Evolutionary conservation across 2,113 vertebrate genomes (phyloP), one percentile per base, ranked within the genome.

Genomic region (Tragelaphus strepsiceros): DNA sequence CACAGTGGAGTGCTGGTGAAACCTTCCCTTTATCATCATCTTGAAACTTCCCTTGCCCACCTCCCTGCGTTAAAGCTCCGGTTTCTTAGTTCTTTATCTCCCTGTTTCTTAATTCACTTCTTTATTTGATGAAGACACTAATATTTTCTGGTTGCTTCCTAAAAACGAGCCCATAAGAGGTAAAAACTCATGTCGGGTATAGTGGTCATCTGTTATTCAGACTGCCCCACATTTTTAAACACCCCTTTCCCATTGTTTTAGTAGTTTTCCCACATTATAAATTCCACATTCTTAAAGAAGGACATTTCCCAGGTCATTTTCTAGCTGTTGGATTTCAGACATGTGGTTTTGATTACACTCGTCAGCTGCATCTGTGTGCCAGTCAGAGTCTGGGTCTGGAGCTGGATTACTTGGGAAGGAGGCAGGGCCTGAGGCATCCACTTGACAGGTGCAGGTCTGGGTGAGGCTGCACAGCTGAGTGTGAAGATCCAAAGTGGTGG

Each of bases 81-180:
- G 2, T 91, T 77, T 86, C 85, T 7, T 90, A 74, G 28, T 78
- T 94, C 89, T 61, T 4, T 46, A 26, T 96, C n/a, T 64, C 12
- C 26, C 32, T 85, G 3, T 89, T 96, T 88, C 39, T 80, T 92
- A 19, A 80, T 22, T 67, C 8, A 54, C 43, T 82, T 59, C 53
- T 49, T 93, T 74, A 21, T 94, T 87, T 96, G 49, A n/a, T 87
- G 58, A 92, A 88, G 87, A 93, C 91, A 78, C 26, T 64, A 67
- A 12, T 54, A 35, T 94, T 26, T 92, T 58, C 43, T 95, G 64
- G 3, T n/a, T 51, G 6, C 16, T 77, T 95, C 51, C 49, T 82
- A 61, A 91, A 59, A 58, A 74, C 15, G 17, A 53, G 3, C 35
- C 54, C 6, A 0, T 71, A 53, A 53, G 46, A 61, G 16, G 14